Conservation (phyloP, 2,113 vertebrate genomes). For the Xyliphius kryptos region DNA sequence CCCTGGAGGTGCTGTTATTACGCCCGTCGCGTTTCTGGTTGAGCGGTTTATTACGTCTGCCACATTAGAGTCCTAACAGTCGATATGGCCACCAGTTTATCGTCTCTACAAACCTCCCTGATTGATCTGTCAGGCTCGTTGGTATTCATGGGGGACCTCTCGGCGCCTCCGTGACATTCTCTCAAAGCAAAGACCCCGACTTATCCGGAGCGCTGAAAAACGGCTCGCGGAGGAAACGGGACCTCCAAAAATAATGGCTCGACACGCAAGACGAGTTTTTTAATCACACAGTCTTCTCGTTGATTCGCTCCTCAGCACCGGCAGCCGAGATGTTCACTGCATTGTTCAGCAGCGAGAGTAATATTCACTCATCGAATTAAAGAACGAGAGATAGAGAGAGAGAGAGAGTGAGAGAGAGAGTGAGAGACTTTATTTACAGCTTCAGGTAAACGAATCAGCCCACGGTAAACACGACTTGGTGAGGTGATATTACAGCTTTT, state of each 20-base stretch:
- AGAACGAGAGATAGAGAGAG: not conserved
- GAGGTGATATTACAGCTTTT: not conserved
- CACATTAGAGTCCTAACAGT: slow-evolving; percentile 41
- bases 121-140: slow-evolving; percentile 29
- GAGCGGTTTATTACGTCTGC: slow-evolving; percentile 43
- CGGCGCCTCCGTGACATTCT: slow-evolving; percentile 15
- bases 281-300: slow-evolving; percentile 33
- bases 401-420: not conserved
- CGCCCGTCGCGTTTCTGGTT: too few relatives aligned
- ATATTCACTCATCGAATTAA: slow-evolving; percentile 28
- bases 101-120: slow-evolving; percentile 27
- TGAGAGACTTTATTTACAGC: slow-evolving; percentile 20
- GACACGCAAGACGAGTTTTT: slow-evolving; percentile 16
- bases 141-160: slow-evolving; percentile 1
- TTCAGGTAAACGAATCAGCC: slow-evolving; percentile 7
- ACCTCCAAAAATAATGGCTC: not conserved
- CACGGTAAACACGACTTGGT: not conserved
- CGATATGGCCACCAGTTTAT: slow-evolving; percentile 39
- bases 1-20: too few relatives aligned
- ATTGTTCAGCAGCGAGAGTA: slow-evolving; percentile 6
- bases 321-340: slow-evolving; percentile 8
- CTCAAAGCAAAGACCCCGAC: slow-evolving; percentile 10
- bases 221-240: slow-evolving; percentile 10
- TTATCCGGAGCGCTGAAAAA: not conserved
- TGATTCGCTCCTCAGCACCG: slow-evolving; percentile 10